These are phyloP conservation scores for Tribolium freemani DNA, from an alignment of 2,888 invertebrate species.

Conservation along the genomic window DNA sequence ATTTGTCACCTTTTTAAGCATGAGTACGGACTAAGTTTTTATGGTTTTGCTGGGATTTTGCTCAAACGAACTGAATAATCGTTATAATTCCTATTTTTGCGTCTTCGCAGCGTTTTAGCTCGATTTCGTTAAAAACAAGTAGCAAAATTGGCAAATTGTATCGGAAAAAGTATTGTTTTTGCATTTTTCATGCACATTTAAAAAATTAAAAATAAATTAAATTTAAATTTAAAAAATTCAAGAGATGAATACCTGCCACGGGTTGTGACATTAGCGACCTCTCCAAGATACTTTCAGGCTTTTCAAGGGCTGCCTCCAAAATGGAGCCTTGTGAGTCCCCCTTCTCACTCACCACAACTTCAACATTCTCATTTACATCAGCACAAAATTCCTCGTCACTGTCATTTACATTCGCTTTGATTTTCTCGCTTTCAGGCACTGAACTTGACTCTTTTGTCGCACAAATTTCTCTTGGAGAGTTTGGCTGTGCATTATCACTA, in stretches of 20 bases:
- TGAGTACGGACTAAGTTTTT: too few relatives aligned
- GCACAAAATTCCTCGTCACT: slow-evolving; percentile 41
- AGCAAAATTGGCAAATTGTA: too few relatives aligned
- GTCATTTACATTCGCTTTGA: slow-evolving; percentile 41
- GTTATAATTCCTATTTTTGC: too few relatives aligned
- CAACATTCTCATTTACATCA: slow-evolving; percentile 57
- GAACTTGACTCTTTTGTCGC: neutral
- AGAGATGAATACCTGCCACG: slow-evolving; percentile 39
- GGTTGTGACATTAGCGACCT: slow-evolving; percentile 61
- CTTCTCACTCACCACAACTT: slow-evolving; percentile 56
- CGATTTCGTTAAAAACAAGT: too few relatives aligned
- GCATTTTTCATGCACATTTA: too few relatives aligned
- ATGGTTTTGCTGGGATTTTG: too few relatives aligned
- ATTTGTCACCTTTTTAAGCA: too few relatives aligned
- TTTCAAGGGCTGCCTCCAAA: slow-evolving; percentile 64
- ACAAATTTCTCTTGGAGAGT: slow-evolving; percentile 4
- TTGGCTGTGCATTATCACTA: slow-evolving; percentile 8
- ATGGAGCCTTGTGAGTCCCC: slow-evolving; percentile 60
- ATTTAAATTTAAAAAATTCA: neutral
- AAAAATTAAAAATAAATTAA: too few relatives aligned
- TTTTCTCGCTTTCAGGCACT: slow-evolving; percentile 43
- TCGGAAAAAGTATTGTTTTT: too few relatives aligned
- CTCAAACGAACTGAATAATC: too few relatives aligned
- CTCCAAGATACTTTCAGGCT: slow-evolving; percentile 64
- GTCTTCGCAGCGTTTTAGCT: too few relatives aligned